Evolutionary conservation across 2,888 invertebrate species (phyloP), one percentile per base, ranked within the genome.

Genomic region (Diadromus collaris): DNA sequence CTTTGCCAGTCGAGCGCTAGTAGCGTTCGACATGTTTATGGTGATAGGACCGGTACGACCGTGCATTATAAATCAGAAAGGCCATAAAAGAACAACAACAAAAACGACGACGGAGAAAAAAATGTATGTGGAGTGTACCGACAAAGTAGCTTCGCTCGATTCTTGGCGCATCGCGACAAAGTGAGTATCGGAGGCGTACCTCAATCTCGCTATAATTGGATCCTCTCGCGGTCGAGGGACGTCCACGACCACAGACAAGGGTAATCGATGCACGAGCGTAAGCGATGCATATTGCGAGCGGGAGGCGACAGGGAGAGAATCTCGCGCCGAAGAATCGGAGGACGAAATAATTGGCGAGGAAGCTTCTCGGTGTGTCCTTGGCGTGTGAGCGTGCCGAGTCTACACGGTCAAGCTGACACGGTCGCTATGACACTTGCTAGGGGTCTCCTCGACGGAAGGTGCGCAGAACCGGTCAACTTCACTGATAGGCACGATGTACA

Each of bases 321-420:
- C 67, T 38, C 69, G 54, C 76, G 76, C 38, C 64, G 65, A 73
- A 70, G 73, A 76, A 74, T 77, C 76, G 32, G 73, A 70, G 73
- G 61, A 76, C 70, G 60, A 79, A 79, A 79, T 79, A 79, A 79
- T 79, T 79, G 79, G 79, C 76, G 70, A 73, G 64, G 65, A 68
- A 76, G 72, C 46, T 24, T 10, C 61, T 24, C 13, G 70, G n/a
- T 72, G 54, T 60, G 54, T n/a, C 24, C 29, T 56, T 29, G 27
- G 54, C 27, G 29, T 27, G 54, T 16, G 27, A 29, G 54, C n/a
- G 13, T 16, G 29, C 54, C 16, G 27, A 56, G 6, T 56, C 29
- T 29, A 16, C 34, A 24, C 19, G 48, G 46, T 60, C 46, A 60
- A 70, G 46, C 34, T 60, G 70, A 70, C 60, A 29, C 24, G 16